Percentiles rank a stretch among this genome's conserved stretches.
These are phyloP conservation scores for Ianthella basta DNA, from an alignment of 37 sponge, comb jelly and placozoan species.

Conservation along the genomic window DNA sequence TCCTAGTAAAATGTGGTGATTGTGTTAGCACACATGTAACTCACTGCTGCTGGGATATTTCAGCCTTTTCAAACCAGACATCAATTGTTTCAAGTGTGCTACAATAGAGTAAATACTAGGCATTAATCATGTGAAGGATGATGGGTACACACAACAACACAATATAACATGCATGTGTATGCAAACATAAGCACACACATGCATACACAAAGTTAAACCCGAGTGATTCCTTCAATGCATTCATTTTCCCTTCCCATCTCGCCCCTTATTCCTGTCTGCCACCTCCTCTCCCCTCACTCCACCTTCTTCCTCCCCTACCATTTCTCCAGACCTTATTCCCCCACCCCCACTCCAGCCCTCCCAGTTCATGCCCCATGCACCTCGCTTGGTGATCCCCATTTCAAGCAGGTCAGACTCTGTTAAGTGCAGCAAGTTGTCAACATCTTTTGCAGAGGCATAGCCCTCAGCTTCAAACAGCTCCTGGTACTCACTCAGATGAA, in stretches of 20 bases:
- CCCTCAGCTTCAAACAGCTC: constrained; percentile 60
- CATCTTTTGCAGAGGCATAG: constrained; percentile 51
- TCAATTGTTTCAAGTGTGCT: constrained; percentile 54
- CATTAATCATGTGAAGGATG: too few species aligned
- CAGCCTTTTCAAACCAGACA: not conserved
- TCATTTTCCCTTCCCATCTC: too few species aligned
- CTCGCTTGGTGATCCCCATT: constrained; percentile 77
- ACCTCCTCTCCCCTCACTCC: too few species aligned
- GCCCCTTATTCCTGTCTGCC: too few species aligned
- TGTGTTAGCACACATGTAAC: not conserved
- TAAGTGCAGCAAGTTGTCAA: constrained; percentile 63
- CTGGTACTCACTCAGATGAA: constrained; percentile 56
- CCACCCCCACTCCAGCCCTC: not conserved
- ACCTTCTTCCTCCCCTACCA: too few species aligned
- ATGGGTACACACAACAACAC: too few species aligned
- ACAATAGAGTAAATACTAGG: not conserved
- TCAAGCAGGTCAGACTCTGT: constrained; percentile 49
- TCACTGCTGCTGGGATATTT: constrained; percentile 18
- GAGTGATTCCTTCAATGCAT: too few species aligned
- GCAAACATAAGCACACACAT: too few species aligned
- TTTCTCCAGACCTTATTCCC: not conserved
- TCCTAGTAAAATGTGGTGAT: too few species aligned
- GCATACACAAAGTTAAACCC: too few species aligned
- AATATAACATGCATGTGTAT: too few species aligned
- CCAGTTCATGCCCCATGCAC: constrained; percentile 3